Percentiles rank a stretch among this genome's conserved stretches.
These are phyloP conservation scores for Aricia artaxerxes DNA, from an alignment of 2,888 invertebrate genomes.

Conservation along the genomic window DNA sequence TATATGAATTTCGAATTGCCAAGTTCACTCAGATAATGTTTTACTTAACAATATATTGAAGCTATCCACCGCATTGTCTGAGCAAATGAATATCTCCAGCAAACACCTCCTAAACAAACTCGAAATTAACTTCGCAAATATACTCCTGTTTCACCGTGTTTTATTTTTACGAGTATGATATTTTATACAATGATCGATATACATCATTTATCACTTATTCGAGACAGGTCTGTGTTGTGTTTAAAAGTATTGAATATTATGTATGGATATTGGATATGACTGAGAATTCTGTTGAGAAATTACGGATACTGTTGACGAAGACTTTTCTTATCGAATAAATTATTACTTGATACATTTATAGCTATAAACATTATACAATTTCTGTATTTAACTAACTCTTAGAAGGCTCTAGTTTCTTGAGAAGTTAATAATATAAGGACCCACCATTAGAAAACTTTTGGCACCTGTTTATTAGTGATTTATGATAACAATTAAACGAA, in stretches of 20 bases:
- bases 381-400: too few relatives aligned
- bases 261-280: background rate
- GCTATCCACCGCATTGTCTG: background rate
- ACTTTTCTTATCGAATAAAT: background rate
- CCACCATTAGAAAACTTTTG: too few relatives aligned
- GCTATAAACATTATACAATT: too few relatives aligned
- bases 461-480: too few relatives aligned
- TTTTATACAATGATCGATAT: slow-evolving; percentile 22
- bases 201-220: slow-evolving; percentile 21
- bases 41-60: background rate
- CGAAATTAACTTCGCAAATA: background rate
- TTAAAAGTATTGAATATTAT: background rate
- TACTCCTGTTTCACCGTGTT: background rate
- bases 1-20: too few relatives aligned
- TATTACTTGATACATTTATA: too few relatives aligned
- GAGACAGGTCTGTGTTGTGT: slow-evolving; percentile 4
- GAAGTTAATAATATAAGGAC: too few relatives aligned
- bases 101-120: slow-evolving; percentile 1
- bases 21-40: background rate
- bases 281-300: background rate
- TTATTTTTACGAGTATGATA: slow-evolving; percentile 9
- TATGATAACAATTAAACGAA: too few relatives aligned
- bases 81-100: background rate
- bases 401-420: too few relatives aligned
- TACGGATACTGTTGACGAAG: background rate